Base-by-base conservation (phyloP, 30 jellyfish, hydroid and myxozoan species). In the Sanderia malayensis region DNA sequence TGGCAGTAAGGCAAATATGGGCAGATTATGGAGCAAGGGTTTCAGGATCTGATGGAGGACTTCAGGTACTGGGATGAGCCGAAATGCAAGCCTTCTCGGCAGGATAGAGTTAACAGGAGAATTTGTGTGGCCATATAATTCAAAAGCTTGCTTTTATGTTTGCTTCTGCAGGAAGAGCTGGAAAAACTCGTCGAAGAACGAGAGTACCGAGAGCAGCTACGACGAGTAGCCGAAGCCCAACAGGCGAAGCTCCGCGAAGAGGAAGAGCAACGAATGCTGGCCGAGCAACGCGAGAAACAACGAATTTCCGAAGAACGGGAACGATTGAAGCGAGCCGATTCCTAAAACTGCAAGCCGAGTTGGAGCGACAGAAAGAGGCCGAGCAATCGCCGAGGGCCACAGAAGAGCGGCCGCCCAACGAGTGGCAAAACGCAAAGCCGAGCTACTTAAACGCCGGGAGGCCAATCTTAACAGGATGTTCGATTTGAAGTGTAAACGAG, bases 211-310 rank as follows among this genome's bases (percentile, higher is more conserved):
- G 94, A 82, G 34, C 87, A 82, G 30, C 70, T 82, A 22, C 78
- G 83, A 45, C 73, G 78, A 57, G 83, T 64, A 10, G 94, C 94
- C 59, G 94, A 72, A 72, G 79, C 71, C 10, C 83, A 82, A 60
- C 73, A 67, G 68, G 72, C 45, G 65, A 63, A 66, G 69, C 32
- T 71, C 83, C 84, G 84, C 28, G 78, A 61, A 67, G 76, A 25
- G 44, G 80, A 82, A 72, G 94, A 71, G 45, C 76, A 73, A 24
- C 81, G 84, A 4, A 74, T 53, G 31, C 58, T 44, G 11, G 53
- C 19, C 22, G 81, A 71, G 47, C 61, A 64, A 73, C 18, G 32
- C 30, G 87, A 82, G 61, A 72, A 63, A 28, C 78, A 61, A 37
- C 58, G 78, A 28, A 79, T 79, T 24, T 80, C 79, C 21, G 88